Evolutionary conservation across 2,888 invertebrate species (phyloP).

Genomic region (Agrochola lota): DNA sequence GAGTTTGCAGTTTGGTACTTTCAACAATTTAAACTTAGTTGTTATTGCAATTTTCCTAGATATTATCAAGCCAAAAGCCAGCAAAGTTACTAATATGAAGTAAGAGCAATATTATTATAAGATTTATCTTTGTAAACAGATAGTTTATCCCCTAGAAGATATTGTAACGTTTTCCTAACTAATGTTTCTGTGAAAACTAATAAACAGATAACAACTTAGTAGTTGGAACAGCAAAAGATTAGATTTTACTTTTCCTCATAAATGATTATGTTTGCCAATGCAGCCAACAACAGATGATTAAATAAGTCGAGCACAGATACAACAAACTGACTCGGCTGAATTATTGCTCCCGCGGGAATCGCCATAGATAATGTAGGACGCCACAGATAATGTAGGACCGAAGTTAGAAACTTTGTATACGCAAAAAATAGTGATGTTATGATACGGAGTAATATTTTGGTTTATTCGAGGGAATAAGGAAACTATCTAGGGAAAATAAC

Average conservation of each 20-base stretch:
- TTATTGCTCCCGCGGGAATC: slow-evolving; percentile 71
- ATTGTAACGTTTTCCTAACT: background rate
- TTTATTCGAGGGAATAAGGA: slow-evolving; percentile 41
- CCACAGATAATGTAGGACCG: slow-evolving; percentile 66
- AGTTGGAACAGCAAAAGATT: slow-evolving; percentile 36
- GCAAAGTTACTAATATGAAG: background rate
- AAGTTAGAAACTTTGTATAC: slow-evolving; percentile 66
- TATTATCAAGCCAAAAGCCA: background rate
- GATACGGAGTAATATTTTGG: slow-evolving; percentile 57
- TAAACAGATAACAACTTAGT: slow-evolving; percentile 42
- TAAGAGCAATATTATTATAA: background rate
- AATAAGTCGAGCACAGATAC: slow-evolving; percentile 64
- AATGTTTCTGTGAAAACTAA: slow-evolving; percentile 37
- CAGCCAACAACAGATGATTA: slow-evolving; percentile 62
- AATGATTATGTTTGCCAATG: slow-evolving; percentile 50
- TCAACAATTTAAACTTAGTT: background rate
- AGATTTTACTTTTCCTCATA: slow-evolving; percentile 37
- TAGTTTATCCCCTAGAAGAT: background rate
- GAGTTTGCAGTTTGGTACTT: background rate
- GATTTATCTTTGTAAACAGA: background rate
- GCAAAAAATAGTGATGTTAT: slow-evolving; percentile 73
- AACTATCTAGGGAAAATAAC: slow-evolving; percentile 24
- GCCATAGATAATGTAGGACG: slow-evolving; percentile 70
- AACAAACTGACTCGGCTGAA: slow-evolving; percentile 69
- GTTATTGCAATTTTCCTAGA: background rate